Evolutionary conservation across 2,113 vertebrate genomes (phyloP).

Genomic region (Podarcis muralis): DNA sequence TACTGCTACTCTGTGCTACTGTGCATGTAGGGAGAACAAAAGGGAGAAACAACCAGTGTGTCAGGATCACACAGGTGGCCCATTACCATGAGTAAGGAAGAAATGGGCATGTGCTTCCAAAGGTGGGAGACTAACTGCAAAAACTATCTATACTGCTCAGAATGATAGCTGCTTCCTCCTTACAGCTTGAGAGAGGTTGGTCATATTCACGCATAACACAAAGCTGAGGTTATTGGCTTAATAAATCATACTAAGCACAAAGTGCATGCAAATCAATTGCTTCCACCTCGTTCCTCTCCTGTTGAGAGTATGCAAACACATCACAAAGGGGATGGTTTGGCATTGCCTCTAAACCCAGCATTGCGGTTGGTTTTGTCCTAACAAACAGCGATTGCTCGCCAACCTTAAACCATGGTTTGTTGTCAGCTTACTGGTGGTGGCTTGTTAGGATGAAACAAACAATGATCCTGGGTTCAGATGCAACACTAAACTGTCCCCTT

Average conservation of each 20-base stretch:
- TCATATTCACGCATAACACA: no score
- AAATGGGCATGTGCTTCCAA: not conserved
- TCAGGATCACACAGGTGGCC: not conserved
- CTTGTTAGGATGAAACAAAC: not conserved
- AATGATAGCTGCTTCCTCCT: no score
- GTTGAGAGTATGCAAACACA: not conserved
- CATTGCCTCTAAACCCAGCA: not conserved
- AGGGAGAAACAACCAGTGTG: not conserved
- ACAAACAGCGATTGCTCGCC: not conserved
- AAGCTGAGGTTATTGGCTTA: no score
- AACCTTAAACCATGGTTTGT: not conserved
- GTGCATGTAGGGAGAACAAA: not conserved
- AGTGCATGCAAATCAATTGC: not conserved
- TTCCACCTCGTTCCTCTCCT: not conserved
- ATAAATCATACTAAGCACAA: no score
- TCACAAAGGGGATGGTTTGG: not conserved
- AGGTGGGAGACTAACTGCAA: not conserved
- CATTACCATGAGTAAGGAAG: not conserved
- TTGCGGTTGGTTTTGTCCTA: not conserved
- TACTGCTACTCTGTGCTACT: not conserved
- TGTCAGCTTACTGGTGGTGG: not conserved
- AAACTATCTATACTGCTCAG: not conserved
- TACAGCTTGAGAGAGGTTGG: not conserved
- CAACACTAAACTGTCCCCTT: not conserved
- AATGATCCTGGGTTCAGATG: not conserved